Base-by-base conservation (phyloP, 2,888 invertebrate species). In the Cantharis nigra region DNA sequence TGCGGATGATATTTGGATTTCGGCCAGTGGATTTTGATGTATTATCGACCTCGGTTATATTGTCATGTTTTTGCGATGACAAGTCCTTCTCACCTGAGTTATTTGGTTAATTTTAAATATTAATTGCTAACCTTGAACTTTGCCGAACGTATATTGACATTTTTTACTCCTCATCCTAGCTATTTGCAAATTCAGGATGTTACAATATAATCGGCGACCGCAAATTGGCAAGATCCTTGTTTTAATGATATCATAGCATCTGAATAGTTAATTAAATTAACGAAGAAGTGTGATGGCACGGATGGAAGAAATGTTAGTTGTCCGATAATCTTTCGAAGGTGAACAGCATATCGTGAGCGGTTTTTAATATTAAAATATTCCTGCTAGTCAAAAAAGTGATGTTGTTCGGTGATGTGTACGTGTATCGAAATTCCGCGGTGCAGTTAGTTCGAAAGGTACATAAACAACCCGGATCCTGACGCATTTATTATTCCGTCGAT, bases 231-330 rank as follows among this genome's bases (percentile, higher is more conserved):
- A 49, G 49, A n/a, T 49, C 49, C 49, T 49, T 5, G 49, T 49
- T 49, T 49, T 49, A 49, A 49, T 49, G 49, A 49, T 49, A 49
- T 49, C 49, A 49, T 49, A 49, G n/a, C n/a, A 49, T 49, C 49
- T 7, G 49, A 49, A 49, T 49, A n/a, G n/a, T n/a, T 49, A 49
- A 49, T 49, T 49, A 49, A 4, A 49, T 49, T 49, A n/a, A n/a
- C 7, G 49, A 49, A 49, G 49, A 49, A 49, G 49, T 49, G 49
- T 49, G 49, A 49, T 49, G 49, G 7, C 49, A 49, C 49, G 49
- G 49, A 49, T 65, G 77, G 73, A 74, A 74, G 74, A 77, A 77
- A 77, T 74, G 77, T 77, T 77, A 77, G 77, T 77, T 77, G 73
- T 62, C 63, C 71, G 70, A 70, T 73, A 70, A 73, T 18, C 62